Evolutionary conservation across 2,113 vertebrate genomes (phyloP).

Genomic region (Anguilla rostrata): DNA sequence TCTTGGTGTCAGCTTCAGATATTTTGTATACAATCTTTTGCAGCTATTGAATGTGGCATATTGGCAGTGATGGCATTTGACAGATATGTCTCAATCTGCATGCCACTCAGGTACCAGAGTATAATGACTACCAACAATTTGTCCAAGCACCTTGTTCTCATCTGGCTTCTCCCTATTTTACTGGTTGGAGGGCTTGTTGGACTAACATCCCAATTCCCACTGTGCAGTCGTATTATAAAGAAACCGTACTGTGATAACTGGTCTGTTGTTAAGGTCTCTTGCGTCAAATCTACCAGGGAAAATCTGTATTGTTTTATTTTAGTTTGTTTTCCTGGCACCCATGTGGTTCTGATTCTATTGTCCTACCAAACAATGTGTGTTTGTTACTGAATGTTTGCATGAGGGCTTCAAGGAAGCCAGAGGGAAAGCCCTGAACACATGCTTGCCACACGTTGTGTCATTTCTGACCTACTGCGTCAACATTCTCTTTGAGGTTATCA

Average conservation of each 20-base stretch:
- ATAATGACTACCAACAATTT: constrained; percentile 2
- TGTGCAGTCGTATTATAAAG: constrained; percentile 6
- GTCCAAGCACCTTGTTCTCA: background rate
- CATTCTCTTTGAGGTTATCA: constrained; percentile 12
- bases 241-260: constrained; percentile 11
- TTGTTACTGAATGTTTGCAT: background rate
- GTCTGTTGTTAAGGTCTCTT: constrained; percentile 8
- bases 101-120: background rate
- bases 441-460: constrained; percentile 12
- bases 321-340: background rate
- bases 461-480: constrained; percentile 8
- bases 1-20: constrained; percentile 2
- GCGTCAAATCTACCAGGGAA: constrained; percentile 1
- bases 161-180: constrained; percentile 7
- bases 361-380: constrained; percentile 4
- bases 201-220: background rate
- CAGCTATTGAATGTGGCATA: constrained; percentile 9
- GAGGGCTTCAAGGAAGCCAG: background rate
- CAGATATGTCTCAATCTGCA: constrained; percentile 21
- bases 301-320: background rate
- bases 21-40: background rate
- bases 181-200: background rate
- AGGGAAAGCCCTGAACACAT: constrained; percentile 9
- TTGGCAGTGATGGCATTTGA: constrained; percentile 21
- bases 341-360: background rate